A percentile compares a stretch with the other conserved stretches of the same genome.
These are phyloP conservation scores for Cantharis rustica DNA, from an alignment of 2,888 invertebrate species.

Conservation along the genomic window DNA sequence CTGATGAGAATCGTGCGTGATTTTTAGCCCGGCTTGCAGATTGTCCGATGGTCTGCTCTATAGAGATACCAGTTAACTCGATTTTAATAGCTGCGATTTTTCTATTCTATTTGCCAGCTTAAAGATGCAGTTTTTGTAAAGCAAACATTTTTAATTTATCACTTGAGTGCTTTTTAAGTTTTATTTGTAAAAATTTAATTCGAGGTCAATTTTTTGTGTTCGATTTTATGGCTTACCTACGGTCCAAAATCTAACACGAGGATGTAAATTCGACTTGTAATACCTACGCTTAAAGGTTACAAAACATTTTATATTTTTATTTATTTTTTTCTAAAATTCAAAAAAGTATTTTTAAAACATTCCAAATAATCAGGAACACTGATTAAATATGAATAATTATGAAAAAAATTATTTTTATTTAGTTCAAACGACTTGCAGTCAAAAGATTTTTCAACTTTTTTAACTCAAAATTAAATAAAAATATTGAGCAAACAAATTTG, in stretches of 20 bases:
- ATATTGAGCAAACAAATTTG: too few relatives aligned
- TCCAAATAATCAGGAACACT: too few relatives aligned
- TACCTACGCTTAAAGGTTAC: background rate
- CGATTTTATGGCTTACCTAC: background rate
- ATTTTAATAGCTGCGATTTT: conserved; percentile 47
- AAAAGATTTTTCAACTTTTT: too few relatives aligned
- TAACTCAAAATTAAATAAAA: too few relatives aligned
- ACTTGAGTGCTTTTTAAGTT: background rate
- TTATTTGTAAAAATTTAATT: background rate
- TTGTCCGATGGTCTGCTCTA: conserved; percentile 49
- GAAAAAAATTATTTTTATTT: too few relatives aligned
- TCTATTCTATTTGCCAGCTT: conserved; percentile 9
- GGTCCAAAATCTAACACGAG: background rate
- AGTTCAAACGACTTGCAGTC: too few relatives aligned
- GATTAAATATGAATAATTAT: too few relatives aligned
- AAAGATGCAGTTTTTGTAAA: background rate
- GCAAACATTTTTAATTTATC: background rate
- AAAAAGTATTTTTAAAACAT: too few relatives aligned
- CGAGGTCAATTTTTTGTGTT: background rate
- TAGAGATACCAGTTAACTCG: conserved; percentile 51
- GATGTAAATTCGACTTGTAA: background rate
- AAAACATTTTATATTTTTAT: background rate
- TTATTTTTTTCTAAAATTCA: too few relatives aligned
- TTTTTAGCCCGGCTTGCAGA: conserved; percentile 51
- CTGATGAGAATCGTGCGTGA: conserved; percentile 46